phyloP scores from a whole-genome alignment of 1,140 invertebrate species.

The Heliconius congener region DNA sequence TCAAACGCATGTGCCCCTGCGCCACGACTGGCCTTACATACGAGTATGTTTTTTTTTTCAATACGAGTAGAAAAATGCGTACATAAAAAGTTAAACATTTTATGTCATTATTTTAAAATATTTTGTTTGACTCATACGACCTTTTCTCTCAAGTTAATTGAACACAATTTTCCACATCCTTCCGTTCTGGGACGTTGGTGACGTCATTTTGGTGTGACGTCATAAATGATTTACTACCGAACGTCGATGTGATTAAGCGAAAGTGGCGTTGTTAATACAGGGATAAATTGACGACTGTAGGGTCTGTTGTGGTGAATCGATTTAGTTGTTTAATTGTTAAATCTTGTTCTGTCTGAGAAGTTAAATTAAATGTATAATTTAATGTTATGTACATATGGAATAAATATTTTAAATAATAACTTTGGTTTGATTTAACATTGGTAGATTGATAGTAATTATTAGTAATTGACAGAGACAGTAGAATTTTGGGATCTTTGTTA shows the following conservation, averaged over 20 bases:
- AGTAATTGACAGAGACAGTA: too few relatives aligned
- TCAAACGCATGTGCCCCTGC: too few relatives aligned
- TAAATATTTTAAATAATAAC: too few relatives aligned
- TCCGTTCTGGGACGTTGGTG: neutral
- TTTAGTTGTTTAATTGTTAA: neutral
- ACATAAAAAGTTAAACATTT: too few relatives aligned
- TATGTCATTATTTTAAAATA: neutral
- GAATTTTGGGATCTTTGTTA: too few relatives aligned
- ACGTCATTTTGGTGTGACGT: neutral
- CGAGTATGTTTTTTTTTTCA: too few relatives aligned
- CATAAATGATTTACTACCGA: neutral
- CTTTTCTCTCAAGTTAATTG: neutral
- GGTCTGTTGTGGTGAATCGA: neutral
- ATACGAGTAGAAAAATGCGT: too few relatives aligned
- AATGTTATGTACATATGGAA: too few relatives aligned
- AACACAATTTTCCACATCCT: conserved; percentile 2
- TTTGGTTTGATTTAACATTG: too few relatives aligned
- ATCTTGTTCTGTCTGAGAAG: neutral
- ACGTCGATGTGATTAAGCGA: neutral
- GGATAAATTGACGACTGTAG: neutral
- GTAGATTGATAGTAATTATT: too few relatives aligned
- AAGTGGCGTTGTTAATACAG: neutral
- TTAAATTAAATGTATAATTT: too few relatives aligned
- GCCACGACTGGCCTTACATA: too few relatives aligned
- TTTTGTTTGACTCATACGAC: neutral